Evolutionary conservation across 1,140 invertebrate species (phyloP), one percentile per base, ranked within the genome.

Genomic region (Zaprionus inermis): DNA sequence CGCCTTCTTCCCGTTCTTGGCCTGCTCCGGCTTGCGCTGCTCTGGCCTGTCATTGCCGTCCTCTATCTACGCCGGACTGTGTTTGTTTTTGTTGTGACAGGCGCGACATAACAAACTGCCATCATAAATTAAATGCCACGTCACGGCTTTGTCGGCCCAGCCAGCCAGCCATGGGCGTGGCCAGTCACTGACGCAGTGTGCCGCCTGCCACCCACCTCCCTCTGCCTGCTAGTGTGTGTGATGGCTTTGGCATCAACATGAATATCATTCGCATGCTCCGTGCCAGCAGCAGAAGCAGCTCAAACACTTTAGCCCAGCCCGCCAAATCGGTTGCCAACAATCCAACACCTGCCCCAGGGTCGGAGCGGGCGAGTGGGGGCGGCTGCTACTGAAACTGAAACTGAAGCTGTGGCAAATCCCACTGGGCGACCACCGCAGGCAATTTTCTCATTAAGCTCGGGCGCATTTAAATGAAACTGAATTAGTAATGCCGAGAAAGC

Each of bases 101-200:
- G 72, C 84, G 80, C 77, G 83, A 80, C 86, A 89, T 91, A 91
- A 91, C 88, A 91, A 91, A 91, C 84, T 91, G 89, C 84, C 78
- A 84, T 85, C 89, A 91, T 91, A 89, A 91, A 91, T 91, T 91
- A 91, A 91, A 75, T 78, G 78, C 84, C 80, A 74, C 80, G 83
- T 90, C 88, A 90, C 57, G 73, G 72, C 80, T 70, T 65, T 88
- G 80, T 80, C 65, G 80, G 68, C 83, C 51, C 36, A 38, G 55
- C 32, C 38, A 44, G 38, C 38, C n/a, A 44, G n/a, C 0, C 38
- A 54, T 28, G 24, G 24, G 24, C 24, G 24, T 28, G 24, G 22
- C 14, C 38, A 44, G 38, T 1, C 36, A 51, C 41, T 38, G 49
- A 9, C 7, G 18, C 22, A 51, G 18, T n/a, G n/a, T n/a, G n/a